Evolutionary conservation across 2,113 vertebrate genomes (phyloP).

Genomic region (Piliocolobus tephrosceles): DNA sequence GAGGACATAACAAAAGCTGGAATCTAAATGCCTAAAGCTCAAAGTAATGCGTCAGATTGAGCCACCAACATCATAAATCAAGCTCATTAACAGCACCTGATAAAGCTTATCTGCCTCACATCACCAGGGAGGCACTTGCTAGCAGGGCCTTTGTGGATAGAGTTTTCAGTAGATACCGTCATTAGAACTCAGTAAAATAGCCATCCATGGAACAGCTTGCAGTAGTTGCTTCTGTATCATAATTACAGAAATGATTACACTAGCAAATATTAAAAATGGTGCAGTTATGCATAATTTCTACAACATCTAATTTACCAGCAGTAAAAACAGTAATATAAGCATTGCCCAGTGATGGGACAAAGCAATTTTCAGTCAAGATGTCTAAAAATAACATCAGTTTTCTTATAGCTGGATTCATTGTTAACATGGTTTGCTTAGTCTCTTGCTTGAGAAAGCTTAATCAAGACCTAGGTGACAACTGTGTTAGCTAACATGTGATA

Average conservation of each 20-base stretch:
- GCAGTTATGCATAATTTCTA: slow-evolving; percentile 67
- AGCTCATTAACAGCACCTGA: slow-evolving; percentile 69
- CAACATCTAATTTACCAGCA: slow-evolving; percentile 59
- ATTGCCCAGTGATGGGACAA: slow-evolving; percentile 34
- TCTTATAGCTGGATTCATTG: slow-evolving; percentile 71
- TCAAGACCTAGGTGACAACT: slow-evolving; percentile 58
- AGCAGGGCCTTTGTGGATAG: slow-evolving; percentile 57
- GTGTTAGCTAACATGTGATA: slow-evolving; percentile 41
- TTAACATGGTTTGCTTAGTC: slow-evolving; percentile 66
- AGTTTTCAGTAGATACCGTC: slow-evolving; percentile 67
- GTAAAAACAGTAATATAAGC: slow-evolving; percentile 64
- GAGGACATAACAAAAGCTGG: neutral
- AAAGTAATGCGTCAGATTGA: slow-evolving; percentile 32
- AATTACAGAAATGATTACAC: slow-evolving; percentile 72
- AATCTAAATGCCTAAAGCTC: slow-evolving; percentile 42
- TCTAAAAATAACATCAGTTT: slow-evolving; percentile 69
- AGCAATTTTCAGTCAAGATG: slow-evolving; percentile 65
- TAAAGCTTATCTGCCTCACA: slow-evolving; percentile 61
- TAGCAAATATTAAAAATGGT: slow-evolving; percentile 65
- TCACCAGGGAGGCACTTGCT: slow-evolving; percentile 54
- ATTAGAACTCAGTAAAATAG: slow-evolving; percentile 64
- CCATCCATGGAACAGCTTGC: slow-evolving; percentile 41
- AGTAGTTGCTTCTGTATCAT: slow-evolving; percentile 42
- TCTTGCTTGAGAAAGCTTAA: slow-evolving; percentile 58
- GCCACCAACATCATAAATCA: slow-evolving; percentile 39